Percentiles rank a stretch among this genome's conserved stretches.
phyloP scores from a whole-genome alignment of 2,113 vertebrate species.

The Marmota monax region DNA sequence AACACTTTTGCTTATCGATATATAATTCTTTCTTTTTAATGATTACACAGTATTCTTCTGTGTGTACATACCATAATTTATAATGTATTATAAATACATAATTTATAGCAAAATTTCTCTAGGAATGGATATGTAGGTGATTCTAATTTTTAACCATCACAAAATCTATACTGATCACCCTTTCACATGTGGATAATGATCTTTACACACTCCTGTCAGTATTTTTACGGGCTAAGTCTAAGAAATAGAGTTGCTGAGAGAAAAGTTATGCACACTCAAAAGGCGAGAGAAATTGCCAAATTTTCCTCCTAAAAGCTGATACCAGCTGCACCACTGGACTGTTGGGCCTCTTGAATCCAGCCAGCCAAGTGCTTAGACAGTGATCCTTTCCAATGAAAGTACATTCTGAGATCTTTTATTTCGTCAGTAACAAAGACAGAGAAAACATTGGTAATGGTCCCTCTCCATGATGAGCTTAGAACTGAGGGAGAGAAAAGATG shows the following conservation, averaged over 20 bases:
- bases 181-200: neutral
- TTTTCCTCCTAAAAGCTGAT: neutral
- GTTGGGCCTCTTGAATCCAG: neutral
- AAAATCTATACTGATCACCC: neutral
- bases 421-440: neutral
- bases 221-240: neutral
- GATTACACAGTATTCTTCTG: neutral
- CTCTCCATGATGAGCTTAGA: neutral
- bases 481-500: neutral
- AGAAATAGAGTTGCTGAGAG: neutral
- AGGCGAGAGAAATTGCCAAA: neutral
- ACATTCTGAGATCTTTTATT: neutral
- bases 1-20: neutral
- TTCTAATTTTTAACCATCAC: conserved; percentile 6
- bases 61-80: neutral
- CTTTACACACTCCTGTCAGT: neutral
- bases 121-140: neutral
- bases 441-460: neutral
- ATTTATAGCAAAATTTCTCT: conserved; percentile 14
- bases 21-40: neutral
- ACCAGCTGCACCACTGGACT: neutral
- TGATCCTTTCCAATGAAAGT: conserved; percentile 4
- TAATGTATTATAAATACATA: neutral
- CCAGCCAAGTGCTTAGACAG: neutral
- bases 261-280: neutral